Conservation (phyloP, 2,888 invertebrate genomes). For the Drosophila phalerata region DNA sequence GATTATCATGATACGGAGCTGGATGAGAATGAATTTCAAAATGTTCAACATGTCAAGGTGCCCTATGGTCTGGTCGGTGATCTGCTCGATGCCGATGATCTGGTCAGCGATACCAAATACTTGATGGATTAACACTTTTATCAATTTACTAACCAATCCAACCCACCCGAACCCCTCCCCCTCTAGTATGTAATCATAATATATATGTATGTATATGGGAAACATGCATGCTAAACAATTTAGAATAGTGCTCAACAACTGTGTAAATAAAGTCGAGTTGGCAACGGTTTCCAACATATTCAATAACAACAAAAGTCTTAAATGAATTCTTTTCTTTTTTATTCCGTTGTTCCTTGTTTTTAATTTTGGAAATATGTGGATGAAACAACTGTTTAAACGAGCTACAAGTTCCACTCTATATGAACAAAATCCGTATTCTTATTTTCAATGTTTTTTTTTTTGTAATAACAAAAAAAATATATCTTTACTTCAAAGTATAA, state of each 20-base stretch:
- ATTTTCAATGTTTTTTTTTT: too few relatives aligned
- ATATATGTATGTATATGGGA: neutral
- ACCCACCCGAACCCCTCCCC: neutral
- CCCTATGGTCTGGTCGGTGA: constrained; percentile 54
- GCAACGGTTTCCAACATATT: constrained; percentile 46
- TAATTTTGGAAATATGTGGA: neutral
- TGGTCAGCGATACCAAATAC: constrained; percentile 63
- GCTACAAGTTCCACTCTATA: constrained; percentile 18
- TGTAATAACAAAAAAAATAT: too few relatives aligned
- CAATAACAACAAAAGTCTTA: constrained; percentile 13
- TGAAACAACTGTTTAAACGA: constrained; percentile 39
- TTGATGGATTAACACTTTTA: constrained; percentile 59
- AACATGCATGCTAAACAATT: constrained; percentile 31
- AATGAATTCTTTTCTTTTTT: constrained; percentile 14
- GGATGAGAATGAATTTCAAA: constrained; percentile 58
- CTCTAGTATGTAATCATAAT: constrained; percentile 15
- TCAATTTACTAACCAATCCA: neutral
- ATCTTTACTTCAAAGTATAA: too few relatives aligned
- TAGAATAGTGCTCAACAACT: constrained; percentile 44
- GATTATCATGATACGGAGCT: constrained; percentile 47
- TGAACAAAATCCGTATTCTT: neutral
- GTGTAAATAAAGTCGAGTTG: constrained; percentile 61
- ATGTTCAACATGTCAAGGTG: constrained; percentile 48
- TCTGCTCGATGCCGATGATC: constrained; percentile 58
- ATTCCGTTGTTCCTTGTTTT: neutral